Evolutionary conservation across 2,797 vertebrate genomes (phyloP).

Genomic region (Anguilla anguilla): DNA sequence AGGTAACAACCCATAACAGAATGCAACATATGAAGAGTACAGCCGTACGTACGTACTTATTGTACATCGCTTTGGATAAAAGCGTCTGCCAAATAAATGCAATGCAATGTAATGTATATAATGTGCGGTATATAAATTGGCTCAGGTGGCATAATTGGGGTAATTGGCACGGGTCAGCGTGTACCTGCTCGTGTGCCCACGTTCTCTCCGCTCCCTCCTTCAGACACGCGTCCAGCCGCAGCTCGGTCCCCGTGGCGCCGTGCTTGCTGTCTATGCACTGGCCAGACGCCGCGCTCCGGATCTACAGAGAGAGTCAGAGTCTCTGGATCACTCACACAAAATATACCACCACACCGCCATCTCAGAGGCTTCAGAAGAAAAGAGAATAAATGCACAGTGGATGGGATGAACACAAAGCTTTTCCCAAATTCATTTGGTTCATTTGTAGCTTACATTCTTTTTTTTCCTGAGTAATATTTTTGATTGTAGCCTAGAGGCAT

Average conservation of each 20-base stretch:
- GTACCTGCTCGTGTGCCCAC: conserved; percentile 89
- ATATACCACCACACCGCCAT: background rate
- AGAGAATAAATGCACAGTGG: background rate
- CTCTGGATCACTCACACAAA: background rate
- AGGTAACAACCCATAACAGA: background rate
- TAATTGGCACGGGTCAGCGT: background rate
- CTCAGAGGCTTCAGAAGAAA: background rate
- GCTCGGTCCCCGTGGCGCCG: conserved; percentile 79
- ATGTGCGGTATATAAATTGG: background rate
- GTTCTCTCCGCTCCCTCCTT: conserved; percentile 87
- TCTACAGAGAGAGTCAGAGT: conserved; percentile 52
- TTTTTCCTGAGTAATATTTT: background rate
- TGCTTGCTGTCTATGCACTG: conserved; percentile 88
- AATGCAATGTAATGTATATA: background rate
- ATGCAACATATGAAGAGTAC: background rate
- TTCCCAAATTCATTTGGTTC: background rate
- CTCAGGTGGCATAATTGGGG: background rate
- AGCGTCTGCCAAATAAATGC: no score
- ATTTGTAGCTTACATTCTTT: background rate
- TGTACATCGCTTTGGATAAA: no score
- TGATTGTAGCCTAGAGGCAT: background rate
- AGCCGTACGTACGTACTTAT: background rate
- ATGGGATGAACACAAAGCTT: conserved; percentile 28
- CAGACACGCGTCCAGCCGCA: conserved; percentile 81
- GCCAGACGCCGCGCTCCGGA: conserved; percentile 78